Base-by-base conservation (phyloP, 2,797 vertebrate genomes). In the Dryobates pubescens region DNA sequence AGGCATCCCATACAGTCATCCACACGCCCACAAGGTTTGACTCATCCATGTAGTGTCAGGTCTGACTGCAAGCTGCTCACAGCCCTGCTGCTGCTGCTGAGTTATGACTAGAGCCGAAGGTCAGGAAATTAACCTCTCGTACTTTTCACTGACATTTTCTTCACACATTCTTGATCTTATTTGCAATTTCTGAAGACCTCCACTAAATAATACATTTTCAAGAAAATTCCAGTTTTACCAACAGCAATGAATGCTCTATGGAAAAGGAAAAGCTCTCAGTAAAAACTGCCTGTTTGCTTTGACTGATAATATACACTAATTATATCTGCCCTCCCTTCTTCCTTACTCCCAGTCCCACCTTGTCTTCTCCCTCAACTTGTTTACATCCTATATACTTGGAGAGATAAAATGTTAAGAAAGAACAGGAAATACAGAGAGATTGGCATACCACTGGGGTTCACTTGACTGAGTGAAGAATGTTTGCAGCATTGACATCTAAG, bases 1-100 rank as follows among this genome's bases (percentile, higher is more conserved):
- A 57, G 43, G 30, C 59, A 32, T 32, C 78, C 64, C 70, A 57
- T 36, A 63, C 38, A 89, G 70, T 83, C 88, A 89, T 53, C 43
- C 69, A 14, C 63, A 93, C 23, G 0, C 53, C 80, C 74, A 76
- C 74, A 12, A 57, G 71, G 68, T 67, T 64, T 84, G 92, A 92
- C n/a, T 94, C 83, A 94, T 59, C 32, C 18, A 1, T 14, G 47
- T 36, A 9, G 8, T 58, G 57, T 24, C 67, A 59, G 67, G 45
- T 54, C 80, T 78, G 77, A 67, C 67, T 59, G 62, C 68, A 51
- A 68, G 58, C 32, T 30, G 27, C 53, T 91, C 90, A 64, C 1
- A 1, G 64, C 49, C 26, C 26, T 32, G 57, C 49, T 84, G 92
- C 17, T 0, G 15, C 26, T 2, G 18, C 9, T 56, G 64, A 79